Conservation (phyloP, 1,140 invertebrate genomes). For the Onthophagus taurus region DNA sequence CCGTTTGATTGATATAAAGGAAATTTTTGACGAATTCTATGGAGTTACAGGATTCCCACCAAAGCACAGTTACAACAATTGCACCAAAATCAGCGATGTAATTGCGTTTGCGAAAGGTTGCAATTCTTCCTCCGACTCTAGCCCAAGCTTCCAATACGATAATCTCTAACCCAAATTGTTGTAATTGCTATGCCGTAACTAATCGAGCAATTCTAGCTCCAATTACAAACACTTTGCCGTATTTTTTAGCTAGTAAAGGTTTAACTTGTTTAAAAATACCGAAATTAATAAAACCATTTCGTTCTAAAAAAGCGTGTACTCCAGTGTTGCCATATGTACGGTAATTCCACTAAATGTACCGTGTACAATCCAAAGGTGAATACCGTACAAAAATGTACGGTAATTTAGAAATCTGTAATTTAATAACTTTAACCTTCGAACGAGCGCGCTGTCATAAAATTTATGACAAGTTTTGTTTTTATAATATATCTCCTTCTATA, state of each 20-base stretch:
- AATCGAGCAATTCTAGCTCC: slow-evolving; percentile 90
- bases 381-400: too few species aligned
- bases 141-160: slow-evolving; percentile 90
- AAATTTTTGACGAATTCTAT: slow-evolving; percentile 94
- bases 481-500: too few species aligned
- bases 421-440: too few species aligned
- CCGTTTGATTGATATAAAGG: slow-evolving; percentile 93
- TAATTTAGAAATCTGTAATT: too few species aligned
- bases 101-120: slow-evolving; percentile 87
- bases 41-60: slow-evolving; percentile 96
- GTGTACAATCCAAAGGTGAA: too few species aligned
- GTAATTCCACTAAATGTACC: too few species aligned
- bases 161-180: slow-evolving; percentile 94
- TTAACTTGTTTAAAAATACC: slow-evolving; percentile 88
- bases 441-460: too few species aligned
- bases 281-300: slow-evolving; percentile 98
- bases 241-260: slow-evolving; percentile 64
- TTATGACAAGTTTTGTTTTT: too few species aligned
- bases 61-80: slow-evolving; percentile 78
- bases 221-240: slow-evolving; percentile 88
- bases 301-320: slow-evolving; percentile 85
- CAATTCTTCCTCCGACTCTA: slow-evolving; percentile 90
- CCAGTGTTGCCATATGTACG: too few species aligned
- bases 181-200: slow-evolving; percentile 86
- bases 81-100: slow-evolving; percentile 93